Conservation (phyloP, 2,797 vertebrate genomes). For the Orestias chungarensis region DNA sequence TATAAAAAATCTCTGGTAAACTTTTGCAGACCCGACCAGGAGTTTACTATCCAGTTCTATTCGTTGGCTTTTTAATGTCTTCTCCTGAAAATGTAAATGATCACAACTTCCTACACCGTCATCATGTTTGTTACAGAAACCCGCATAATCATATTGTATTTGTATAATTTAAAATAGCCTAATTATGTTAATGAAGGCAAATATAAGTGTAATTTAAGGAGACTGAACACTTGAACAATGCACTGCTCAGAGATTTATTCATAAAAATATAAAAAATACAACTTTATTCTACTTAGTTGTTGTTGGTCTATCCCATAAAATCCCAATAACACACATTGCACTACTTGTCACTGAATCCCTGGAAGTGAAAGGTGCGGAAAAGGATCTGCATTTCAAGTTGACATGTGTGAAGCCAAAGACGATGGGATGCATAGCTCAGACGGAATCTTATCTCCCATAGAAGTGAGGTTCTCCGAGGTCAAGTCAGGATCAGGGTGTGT, state of each 20-base stretch:
- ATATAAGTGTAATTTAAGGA: background rate
- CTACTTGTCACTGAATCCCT: constrained; percentile 30
- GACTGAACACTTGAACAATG: background rate
- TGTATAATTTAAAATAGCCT: too few species aligned
- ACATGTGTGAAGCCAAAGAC: constrained; percentile 57
- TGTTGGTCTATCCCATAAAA: background rate
- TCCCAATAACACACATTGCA: background rate
- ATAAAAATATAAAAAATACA: too few species aligned
- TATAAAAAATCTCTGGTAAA: constrained; percentile 36
- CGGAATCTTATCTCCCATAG: constrained; percentile 55
- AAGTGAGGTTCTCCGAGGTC: constrained; percentile 47
- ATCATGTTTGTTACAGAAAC: background rate
- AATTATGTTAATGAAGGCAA: too few species aligned
- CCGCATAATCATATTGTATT: too few species aligned
- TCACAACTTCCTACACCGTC: background rate
- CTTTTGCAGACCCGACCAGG: constrained; percentile 23
- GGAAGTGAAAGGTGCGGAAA: constrained; percentile 70
- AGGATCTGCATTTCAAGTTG: constrained; percentile 58
- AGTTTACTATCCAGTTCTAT: background rate
- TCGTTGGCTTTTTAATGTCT: background rate
- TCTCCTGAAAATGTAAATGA: background rate
- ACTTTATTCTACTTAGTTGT: too few species aligned
- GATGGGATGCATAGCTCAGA: constrained; percentile 50
- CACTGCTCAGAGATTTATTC: background rate
- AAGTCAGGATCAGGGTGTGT: constrained; percentile 18